A percentile compares a stretch with the other conserved stretches of the same genome.
These are phyloP conservation scores for Ganaspis brasiliensis DNA, from an alignment of 2,888 invertebrate species.

Conservation along the genomic window DNA sequence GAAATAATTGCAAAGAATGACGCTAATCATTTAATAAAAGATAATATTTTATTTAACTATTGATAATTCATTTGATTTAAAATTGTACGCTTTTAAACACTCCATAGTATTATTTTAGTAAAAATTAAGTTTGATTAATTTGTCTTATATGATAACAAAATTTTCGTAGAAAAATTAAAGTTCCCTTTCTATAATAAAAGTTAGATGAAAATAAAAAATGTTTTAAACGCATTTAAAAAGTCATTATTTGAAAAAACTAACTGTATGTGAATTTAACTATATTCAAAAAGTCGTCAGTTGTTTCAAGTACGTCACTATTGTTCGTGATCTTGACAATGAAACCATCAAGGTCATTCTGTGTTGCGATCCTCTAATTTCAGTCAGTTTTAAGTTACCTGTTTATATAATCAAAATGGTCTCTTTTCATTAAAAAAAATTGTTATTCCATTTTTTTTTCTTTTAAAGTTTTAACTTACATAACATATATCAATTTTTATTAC, in stretches of 20 bases:
- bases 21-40: no score
- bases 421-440: conserved; percentile 2
- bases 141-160: no score
- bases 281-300: background rate
- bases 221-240: no score
- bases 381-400: conserved; percentile 2
- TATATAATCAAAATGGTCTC: background rate
- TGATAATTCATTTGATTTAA: no score
- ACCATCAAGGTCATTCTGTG: background rate
- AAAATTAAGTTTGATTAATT: no score
- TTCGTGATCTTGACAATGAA: conserved; percentile 1
- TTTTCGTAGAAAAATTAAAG: no score
- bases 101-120: no score
- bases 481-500: background rate
- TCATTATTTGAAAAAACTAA: background rate
- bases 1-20: no score
- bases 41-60: no score
- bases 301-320: background rate
- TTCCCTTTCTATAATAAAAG: no score
- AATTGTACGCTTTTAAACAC: no score
- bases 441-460: background rate
- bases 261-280: background rate
- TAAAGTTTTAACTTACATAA: background rate
- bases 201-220: no score
- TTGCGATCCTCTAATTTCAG: conserved; percentile 3